These are phyloP conservation scores for Porites divaricata DNA, from an alignment of 92 coral and sea anemone genomes.

Conservation along the genomic window DNA sequence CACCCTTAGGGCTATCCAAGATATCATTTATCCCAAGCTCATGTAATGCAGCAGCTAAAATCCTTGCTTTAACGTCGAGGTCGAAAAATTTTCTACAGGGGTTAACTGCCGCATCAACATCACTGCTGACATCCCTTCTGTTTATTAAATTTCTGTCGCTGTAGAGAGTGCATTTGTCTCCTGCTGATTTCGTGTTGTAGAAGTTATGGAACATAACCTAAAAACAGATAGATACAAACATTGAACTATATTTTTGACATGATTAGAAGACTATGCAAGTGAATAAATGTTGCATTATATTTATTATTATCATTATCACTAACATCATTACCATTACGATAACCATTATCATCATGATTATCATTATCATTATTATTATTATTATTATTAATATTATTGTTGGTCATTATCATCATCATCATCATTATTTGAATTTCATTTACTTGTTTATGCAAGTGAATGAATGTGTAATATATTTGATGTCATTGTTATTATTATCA, in stretches of 20 bases:
- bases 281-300: too few species aligned
- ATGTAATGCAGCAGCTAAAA: conserved; percentile 70
- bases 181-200: conserved; percentile 60
- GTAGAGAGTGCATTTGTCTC: conserved; percentile 75
- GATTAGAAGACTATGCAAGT: too few species aligned
- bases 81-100: conserved; percentile 71
- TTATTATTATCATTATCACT: too few species aligned
- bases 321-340: too few species aligned
- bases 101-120: conserved; percentile 71
- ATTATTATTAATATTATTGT: too few species aligned
- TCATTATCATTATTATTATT: too few species aligned
- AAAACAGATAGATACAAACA: neutral
- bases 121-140: conserved; percentile 74
- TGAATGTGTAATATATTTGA: conserved; percentile 31
- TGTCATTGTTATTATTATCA: conserved; percentile 1
- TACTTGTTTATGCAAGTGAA: conserved; percentile 23
- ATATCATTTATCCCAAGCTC: conserved; percentile 67
- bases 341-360: too few species aligned
- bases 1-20: conserved; percentile 48
- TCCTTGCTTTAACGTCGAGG: conserved; percentile 72
- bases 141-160: conserved; percentile 79
- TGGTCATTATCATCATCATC: too few species aligned
- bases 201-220: conserved; percentile 61
- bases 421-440: neutral
- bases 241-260: too few species aligned